Percentiles rank a stretch among this genome's conserved stretches.
phyloP scores from a whole-genome alignment of 2,888 invertebrate genomes.

The Ramazzottius varieornatus region DNA sequence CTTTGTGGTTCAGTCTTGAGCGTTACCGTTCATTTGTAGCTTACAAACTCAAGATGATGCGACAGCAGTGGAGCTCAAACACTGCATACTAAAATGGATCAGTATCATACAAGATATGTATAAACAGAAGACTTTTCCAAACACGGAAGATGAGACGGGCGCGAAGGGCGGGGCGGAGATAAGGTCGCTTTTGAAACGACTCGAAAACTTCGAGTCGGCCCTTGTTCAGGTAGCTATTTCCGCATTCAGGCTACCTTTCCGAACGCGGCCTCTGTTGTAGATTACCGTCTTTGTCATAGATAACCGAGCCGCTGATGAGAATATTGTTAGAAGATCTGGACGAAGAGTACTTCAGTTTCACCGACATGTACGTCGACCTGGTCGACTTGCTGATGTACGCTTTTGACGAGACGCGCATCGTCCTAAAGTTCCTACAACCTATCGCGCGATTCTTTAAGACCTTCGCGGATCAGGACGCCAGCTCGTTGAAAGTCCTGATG shows the following conservation, averaged over 20 bases:
- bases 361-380: background rate
- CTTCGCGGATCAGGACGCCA: background rate
- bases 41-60: background rate
- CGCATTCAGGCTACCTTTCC: too few species aligned
- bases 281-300: background rate
- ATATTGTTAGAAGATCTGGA: conserved; percentile 1
- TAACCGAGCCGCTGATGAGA: background rate
- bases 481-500: background rate
- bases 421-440: background rate
- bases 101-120: background rate
- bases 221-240: background rate
- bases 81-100: background rate
- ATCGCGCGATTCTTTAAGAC: background rate
- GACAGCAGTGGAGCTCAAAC: background rate
- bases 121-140: background rate
- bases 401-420: background rate
- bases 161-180: background rate
- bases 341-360: background rate
- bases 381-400: background rate
- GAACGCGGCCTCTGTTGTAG: background rate
- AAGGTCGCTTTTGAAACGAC: background rate
- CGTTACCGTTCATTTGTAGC: too few species aligned
- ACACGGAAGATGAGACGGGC: background rate
- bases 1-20: too few species aligned
- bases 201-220: background rate